Conservation (phyloP, 53 echinoderm and acorn worm species). For the Paelopatides confundens region DNA sequence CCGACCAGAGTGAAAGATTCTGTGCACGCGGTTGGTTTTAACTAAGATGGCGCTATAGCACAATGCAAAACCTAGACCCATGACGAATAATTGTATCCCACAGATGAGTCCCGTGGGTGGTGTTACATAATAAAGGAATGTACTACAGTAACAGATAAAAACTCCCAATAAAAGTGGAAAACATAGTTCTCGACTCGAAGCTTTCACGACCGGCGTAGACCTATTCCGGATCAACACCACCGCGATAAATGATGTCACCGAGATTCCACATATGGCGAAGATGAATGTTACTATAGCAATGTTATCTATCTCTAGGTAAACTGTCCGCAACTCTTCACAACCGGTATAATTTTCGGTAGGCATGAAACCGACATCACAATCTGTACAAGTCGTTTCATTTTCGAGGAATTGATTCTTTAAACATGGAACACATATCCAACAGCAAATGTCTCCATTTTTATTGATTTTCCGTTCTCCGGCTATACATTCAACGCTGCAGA, state of each 20-base stretch:
- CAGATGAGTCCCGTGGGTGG: constrained; percentile 67
- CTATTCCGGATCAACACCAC: constrained; percentile 75
- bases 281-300: constrained; percentile 72
- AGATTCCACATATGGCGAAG: constrained; percentile 73
- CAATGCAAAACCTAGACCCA: constrained; percentile 79
- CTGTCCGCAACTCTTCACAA: constrained; percentile 65
- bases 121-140: constrained; percentile 64
- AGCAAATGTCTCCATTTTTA: constrained; percentile 75
- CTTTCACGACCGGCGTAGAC: constrained; percentile 96
- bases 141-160: constrained; percentile 81
- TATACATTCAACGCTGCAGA: constrained; percentile 70
- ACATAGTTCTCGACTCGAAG: constrained; percentile 92
- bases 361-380: constrained; percentile 58
- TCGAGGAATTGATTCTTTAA: constrained; percentile 62
- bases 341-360: constrained; percentile 70
- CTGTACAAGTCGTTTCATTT: constrained; percentile 65
- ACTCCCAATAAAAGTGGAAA: constrained; percentile 80
- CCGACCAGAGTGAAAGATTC: constrained; percentile 87
- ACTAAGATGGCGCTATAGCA: constrained; percentile 91
- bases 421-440: constrained; percentile 85
- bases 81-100: constrained; percentile 80
- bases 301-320: constrained; percentile 65
- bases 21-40: constrained; percentile 91
- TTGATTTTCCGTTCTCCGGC: constrained; percentile 72
- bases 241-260: constrained; percentile 72